These are phyloP conservation scores for Rafetus swinhoei DNA, from an alignment of 2,113 vertebrate genomes.

Conservation along the genomic window DNA sequence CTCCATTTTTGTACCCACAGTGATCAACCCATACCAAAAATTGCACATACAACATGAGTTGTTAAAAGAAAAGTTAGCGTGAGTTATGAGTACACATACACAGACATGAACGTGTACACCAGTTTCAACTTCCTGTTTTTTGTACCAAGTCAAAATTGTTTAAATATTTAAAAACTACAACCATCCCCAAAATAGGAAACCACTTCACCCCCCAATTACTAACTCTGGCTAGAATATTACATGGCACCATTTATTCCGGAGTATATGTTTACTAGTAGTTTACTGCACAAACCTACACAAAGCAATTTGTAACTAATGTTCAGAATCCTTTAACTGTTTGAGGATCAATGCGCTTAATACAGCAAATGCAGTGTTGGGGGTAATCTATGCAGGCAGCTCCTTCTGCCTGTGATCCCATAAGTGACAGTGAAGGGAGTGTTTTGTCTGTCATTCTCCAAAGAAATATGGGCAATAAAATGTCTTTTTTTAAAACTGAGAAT, in stretches of 20 bases:
- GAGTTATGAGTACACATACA: not conserved
- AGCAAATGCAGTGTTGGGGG: not conserved
- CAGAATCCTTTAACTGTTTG: not conserved
- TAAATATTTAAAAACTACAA: not conserved
- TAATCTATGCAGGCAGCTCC: fast-evolving
- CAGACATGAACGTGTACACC: not conserved
- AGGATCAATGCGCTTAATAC: not conserved
- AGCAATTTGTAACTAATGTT: not conserved
- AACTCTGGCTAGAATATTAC: not conserved
- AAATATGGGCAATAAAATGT: not conserved
- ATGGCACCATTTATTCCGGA: not conserved
- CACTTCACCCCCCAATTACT: not conserved
- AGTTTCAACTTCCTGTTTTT: fast-evolving
- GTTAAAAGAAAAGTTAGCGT: not conserved
- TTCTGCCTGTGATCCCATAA: not conserved
- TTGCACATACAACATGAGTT: not conserved
- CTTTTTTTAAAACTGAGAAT: not conserved
- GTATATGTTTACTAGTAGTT: not conserved
- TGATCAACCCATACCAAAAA: fast-evolving
- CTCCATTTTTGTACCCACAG: not conserved
- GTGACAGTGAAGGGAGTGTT: not conserved
- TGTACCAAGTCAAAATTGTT: not conserved
- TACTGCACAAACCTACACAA: not conserved
- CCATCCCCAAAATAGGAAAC: not conserved
- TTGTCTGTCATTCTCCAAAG: not conserved